phyloP scores from a whole-genome alignment of 2,797 vertebrate species.

The Crocodylus rhombifer region DNA sequence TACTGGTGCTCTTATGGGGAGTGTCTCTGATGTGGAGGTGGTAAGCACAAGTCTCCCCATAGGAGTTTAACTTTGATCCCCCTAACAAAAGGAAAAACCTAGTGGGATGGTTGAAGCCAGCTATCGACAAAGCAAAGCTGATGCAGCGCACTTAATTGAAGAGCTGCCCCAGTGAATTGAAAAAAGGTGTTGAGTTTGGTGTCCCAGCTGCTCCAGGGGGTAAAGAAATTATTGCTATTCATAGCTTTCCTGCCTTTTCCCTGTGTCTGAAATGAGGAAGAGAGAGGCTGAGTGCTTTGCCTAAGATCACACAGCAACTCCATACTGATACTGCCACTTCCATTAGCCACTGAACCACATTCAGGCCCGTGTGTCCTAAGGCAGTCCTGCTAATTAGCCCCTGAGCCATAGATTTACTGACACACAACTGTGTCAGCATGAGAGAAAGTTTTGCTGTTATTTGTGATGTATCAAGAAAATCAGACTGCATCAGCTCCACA shows the following conservation, averaged over 20 bases:
- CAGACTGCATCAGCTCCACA: background rate
- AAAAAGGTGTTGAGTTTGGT: background rate
- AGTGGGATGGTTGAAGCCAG: conserved; percentile 3
- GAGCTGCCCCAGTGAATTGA: background rate
- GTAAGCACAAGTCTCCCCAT: too few relatives aligned
- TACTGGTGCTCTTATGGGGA: background rate
- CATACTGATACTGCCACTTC: too few relatives aligned
- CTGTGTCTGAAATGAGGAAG: background rate
- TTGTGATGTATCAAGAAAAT: background rate
- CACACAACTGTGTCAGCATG: background rate
- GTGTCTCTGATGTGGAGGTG: background rate
- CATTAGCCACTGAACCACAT: background rate
- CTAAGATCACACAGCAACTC: background rate
- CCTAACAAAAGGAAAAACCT: conserved; percentile 1
- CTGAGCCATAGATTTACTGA: background rate
- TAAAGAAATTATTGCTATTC: background rate
- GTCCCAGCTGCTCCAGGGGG: background rate
- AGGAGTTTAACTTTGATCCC: background rate
- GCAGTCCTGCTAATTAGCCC: background rate
- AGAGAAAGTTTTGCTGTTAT: accelerated
- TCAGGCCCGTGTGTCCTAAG: background rate
- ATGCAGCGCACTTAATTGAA: background rate
- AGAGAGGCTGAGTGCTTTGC: background rate
- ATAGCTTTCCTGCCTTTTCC: background rate
- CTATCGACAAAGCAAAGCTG: background rate